These are phyloP conservation scores for Podarcis raffonei DNA, from an alignment of 2,113 vertebrate genomes.

Conservation along the genomic window DNA sequence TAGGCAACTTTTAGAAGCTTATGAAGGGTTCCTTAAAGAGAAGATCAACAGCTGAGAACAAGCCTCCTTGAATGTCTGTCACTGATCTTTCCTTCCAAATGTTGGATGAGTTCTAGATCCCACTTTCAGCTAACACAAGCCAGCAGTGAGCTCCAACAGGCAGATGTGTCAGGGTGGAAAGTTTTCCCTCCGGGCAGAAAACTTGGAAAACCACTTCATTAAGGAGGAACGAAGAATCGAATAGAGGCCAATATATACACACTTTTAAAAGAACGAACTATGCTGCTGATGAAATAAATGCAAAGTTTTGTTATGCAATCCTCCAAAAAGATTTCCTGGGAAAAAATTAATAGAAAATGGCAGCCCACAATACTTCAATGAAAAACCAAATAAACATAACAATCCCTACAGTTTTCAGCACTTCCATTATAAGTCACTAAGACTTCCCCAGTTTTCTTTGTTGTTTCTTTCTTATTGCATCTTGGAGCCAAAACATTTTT, in stretches of 20 bases:
- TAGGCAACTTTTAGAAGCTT: not conserved
- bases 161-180: not conserved
- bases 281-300: slow-evolving; percentile 72
- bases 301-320: slow-evolving; percentile 65
- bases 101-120: not conserved
- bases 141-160: not conserved
- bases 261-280: slow-evolving; percentile 51
- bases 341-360: slow-evolving; percentile 72
- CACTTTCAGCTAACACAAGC: not conserved
- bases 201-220: slow-evolving; percentile 1
- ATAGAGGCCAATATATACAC: slow-evolving; percentile 49
- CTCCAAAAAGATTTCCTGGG: slow-evolving; percentile 66
- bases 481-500: slow-evolving; percentile 76
- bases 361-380: slow-evolving; percentile 57
- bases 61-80: not conserved
- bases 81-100: not conserved
- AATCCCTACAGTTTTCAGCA: slow-evolving; percentile 74
- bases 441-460: slow-evolving; percentile 76
- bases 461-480: slow-evolving; percentile 75
- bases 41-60: not conserved
- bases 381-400: slow-evolving; percentile 34
- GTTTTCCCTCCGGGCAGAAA: not conserved
- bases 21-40: not conserved
- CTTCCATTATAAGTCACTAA: slow-evolving; percentile 70
- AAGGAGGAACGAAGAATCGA: slow-evolving; percentile 43